Evolutionary conservation across 2,888 invertebrate genomes (phyloP).

Genomic region (Loripinus fragilis): DNA sequence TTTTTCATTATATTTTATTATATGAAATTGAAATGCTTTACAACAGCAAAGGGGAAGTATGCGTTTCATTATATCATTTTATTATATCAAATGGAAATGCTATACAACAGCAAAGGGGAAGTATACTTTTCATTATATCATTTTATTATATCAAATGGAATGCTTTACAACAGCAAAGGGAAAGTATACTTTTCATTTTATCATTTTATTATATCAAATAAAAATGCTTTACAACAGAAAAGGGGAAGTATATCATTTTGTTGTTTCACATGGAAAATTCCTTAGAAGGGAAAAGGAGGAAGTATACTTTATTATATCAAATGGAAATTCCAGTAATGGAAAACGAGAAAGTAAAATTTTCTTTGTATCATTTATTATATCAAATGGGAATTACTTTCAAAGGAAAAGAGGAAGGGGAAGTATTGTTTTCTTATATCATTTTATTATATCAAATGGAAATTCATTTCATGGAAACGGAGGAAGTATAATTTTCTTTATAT

Average conservation of each 20-base stretch:
- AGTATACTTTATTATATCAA: too few species aligned
- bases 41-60: slow-evolving; percentile 1
- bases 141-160: background rate
- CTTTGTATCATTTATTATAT: slow-evolving; percentile 4
- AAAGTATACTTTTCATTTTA: slow-evolving; percentile 10
- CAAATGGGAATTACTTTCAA: too few species aligned
- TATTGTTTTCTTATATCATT: too few species aligned
- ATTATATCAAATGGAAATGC: background rate
- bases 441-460: too few species aligned
- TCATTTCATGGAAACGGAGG: too few species aligned
- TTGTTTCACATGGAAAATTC: too few species aligned
- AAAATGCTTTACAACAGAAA: too few species aligned
- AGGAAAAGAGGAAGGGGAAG: too few species aligned
- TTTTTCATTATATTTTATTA: background rate
- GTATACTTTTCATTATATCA: slow-evolving; percentile 13
- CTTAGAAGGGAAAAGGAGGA: background rate
- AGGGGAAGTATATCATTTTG: background rate
- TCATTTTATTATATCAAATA: background rate
- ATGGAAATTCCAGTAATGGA: too few species aligned
- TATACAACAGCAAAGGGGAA: background rate
- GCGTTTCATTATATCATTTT: background rate
- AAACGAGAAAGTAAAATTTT: too few species aligned
- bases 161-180: background rate
- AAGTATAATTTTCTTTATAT: too few species aligned
- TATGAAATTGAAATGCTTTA: background rate